A percentile compares a stretch with the other conserved stretches of the same genome.
phyloP scores from a whole-genome alignment of 1,140 invertebrate species.

The Ephestia elutella region DNA sequence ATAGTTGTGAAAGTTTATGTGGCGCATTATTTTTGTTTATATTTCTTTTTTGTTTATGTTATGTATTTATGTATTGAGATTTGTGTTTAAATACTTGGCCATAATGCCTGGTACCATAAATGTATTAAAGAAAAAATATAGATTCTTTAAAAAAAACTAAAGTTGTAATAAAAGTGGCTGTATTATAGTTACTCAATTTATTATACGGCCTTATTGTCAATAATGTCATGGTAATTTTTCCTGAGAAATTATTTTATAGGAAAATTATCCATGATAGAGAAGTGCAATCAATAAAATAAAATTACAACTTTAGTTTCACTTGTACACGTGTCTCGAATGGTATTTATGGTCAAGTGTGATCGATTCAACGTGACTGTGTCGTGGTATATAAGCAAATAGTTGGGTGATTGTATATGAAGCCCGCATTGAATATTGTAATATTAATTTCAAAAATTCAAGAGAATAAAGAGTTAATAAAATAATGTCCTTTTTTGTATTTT shows the following conservation, averaged over 20 bases:
- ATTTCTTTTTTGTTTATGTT: conserved; percentile 62
- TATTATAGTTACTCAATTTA: too few species aligned
- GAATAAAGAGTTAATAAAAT: conserved; percentile 73
- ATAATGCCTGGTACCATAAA: conserved; percentile 6
- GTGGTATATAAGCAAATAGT: conserved; percentile 72
- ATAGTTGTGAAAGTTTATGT: conserved; percentile 72
- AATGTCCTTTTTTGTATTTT: conserved; percentile 34
- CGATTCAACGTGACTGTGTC: conserved; percentile 62
- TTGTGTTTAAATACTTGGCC: conserved; percentile 29
- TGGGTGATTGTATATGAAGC: conserved; percentile 72
- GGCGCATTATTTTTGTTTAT: conserved; percentile 69
- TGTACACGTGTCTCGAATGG: background rate
- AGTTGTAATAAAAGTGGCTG: background rate
- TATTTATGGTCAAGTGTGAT: conserved; percentile 26
- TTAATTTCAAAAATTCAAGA: conserved; percentile 72
- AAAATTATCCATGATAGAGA: background rate
- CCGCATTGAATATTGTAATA: conserved; percentile 73
- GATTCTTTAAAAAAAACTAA: background rate
- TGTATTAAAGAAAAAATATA: too few species aligned
- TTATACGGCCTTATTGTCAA: background rate
- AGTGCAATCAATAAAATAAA: conserved; percentile 1
- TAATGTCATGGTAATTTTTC: background rate
- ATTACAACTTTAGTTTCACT: background rate
- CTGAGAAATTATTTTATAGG: background rate
- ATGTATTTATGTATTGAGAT: conserved; percentile 63